Percentiles rank a stretch among this genome's conserved stretches.
These are phyloP conservation scores for Ectemnius lituratus DNA, from an alignment of 2,888 invertebrate genomes.

Conservation along the genomic window DNA sequence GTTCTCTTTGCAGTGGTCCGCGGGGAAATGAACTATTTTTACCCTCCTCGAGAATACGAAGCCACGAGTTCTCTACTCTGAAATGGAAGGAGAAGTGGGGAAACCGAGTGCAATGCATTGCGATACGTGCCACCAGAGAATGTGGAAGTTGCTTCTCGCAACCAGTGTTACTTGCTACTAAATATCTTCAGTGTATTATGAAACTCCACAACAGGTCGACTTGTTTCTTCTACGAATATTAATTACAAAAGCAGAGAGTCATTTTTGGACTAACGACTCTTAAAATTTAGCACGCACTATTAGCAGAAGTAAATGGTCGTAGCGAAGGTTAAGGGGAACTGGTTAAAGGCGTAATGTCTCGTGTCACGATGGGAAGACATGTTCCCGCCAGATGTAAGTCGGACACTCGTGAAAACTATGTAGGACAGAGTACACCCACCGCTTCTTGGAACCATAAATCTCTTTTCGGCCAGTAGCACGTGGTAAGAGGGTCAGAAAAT, in stretches of 20 bases:
- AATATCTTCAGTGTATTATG: no score
- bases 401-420: constrained; percentile 33
- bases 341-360: background rate
- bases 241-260: no score
- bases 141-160: no score
- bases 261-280: background rate
- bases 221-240: no score
- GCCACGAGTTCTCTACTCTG: background rate
- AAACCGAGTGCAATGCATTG: no score
- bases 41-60: constrained; percentile 35
- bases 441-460: constrained; percentile 32
- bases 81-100: no score
- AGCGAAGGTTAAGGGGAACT: background rate
- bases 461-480: background rate
- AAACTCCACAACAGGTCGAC: no score
- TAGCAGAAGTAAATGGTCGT: background rate
- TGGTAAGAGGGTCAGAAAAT: background rate
- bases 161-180: no score
- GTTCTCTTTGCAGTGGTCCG: constrained; percentile 61
- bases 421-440: constrained; percentile 18
- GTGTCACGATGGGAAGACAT: constrained; percentile 17
- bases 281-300: background rate
- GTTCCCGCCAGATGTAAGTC: constrained; percentile 37
- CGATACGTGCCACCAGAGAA: no score
- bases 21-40: constrained; percentile 62